Percentiles rank a stretch among this genome's conserved stretches.
Evolutionary conservation across 35 echinoderm and acorn worm genomes (phyloP).

Genomic region (Lytechinus variegatus): DNA sequence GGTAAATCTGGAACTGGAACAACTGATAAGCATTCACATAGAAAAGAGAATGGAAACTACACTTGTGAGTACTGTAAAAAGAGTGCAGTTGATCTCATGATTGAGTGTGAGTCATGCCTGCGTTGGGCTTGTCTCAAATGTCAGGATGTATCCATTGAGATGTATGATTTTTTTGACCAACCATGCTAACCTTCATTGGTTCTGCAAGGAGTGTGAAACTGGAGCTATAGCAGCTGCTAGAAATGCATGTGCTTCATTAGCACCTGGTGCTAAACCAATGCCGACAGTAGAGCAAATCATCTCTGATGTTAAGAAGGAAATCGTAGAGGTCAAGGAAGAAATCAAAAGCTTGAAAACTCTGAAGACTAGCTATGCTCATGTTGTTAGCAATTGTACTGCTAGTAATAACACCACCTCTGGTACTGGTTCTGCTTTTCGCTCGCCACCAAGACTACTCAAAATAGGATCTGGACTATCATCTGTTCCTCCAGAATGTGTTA

Average conservation of each 20-base stretch:
- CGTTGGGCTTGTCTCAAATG: constrained; percentile 45
- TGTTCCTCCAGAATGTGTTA: constrained; percentile 8
- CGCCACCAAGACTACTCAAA: constrained; percentile 16
- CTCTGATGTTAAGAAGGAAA: constrained; percentile 44
- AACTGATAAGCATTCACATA: no score
- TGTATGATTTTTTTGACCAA: constrained; percentile 29
- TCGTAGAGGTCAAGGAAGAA: constrained; percentile 15
- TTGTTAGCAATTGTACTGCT: not conserved
- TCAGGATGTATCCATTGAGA: constrained; percentile 36
- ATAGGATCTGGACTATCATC: not conserved
- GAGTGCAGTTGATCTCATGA: constrained; percentile 47
- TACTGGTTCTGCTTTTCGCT: not conserved
- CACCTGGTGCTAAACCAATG: not conserved
- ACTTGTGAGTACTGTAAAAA: constrained; percentile 47
- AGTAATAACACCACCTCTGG: not conserved
- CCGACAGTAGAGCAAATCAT: constrained; percentile 41
- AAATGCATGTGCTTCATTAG: not conserved
- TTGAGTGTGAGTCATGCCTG: constrained; percentile 38
- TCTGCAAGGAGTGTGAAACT: constrained; percentile 35
- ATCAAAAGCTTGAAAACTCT: constrained; percentile 20
- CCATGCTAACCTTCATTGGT: constrained; percentile 34
- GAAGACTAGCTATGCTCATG: constrained; percentile 10
- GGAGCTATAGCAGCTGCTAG: not conserved
- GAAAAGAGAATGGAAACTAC: not conserved
- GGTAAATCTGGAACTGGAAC: not conserved